These are phyloP conservation scores for Colius striatus DNA, from an alignment of 2,113 vertebrate genomes.

Conservation along the genomic window DNA sequence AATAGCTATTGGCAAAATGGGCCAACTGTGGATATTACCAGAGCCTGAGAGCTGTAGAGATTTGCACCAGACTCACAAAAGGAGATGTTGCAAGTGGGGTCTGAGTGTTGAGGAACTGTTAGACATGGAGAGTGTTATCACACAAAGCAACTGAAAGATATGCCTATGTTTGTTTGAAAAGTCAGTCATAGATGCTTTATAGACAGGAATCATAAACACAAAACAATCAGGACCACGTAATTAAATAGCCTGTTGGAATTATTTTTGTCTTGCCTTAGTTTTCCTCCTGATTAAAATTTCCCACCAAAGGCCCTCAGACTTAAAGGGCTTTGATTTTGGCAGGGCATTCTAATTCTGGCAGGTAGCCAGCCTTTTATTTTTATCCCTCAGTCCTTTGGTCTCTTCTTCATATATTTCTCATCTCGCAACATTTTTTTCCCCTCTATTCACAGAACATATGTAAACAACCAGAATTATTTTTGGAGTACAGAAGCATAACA, in stretches of 20 bases:
- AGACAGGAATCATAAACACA: neutral
- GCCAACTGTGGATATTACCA: neutral
- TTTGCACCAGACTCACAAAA: neutral
- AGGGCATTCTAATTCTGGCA: neutral
- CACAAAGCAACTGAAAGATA: neutral
- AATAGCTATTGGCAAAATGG: neutral
- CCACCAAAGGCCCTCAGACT: neutral
- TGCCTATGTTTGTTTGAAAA: neutral
- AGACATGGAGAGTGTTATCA: neutral
- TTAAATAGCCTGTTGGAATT: neutral
- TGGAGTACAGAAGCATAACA: conserved; percentile 4
- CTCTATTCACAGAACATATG: neutral
- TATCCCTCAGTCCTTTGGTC: neutral
- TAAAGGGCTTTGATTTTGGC: neutral
- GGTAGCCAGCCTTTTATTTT: conserved; percentile 26
- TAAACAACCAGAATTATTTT: conserved; percentile 48
- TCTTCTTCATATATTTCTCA: conserved; percentile 36
- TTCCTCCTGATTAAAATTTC: conserved; percentile 28
- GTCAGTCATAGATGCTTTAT: neutral
- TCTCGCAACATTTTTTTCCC: neutral
- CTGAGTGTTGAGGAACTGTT: neutral
- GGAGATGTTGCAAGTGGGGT: neutral
- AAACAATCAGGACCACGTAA: neutral
- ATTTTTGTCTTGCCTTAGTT: neutral
- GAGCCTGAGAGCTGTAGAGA: neutral